Percentiles rank a stretch among this genome's conserved stretches.
phyloP scores from a whole-genome alignment of 2,888 invertebrate species.

The Patella caerulea region DNA sequence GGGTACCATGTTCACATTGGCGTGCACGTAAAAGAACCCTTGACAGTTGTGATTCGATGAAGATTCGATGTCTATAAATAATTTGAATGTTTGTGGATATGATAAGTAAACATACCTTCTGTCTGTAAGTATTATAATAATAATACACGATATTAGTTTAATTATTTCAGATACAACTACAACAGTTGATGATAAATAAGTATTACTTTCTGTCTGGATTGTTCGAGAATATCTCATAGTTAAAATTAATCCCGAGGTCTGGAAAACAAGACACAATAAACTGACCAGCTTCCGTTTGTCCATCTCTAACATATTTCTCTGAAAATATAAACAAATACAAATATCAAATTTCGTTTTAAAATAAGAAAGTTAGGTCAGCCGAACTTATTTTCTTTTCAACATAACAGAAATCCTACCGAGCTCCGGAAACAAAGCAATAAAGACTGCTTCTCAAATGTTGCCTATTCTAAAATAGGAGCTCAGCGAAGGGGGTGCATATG shows the following conservation, averaged over 20 bases:
- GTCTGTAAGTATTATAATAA: conserved; percentile 32
- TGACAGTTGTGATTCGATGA: neutral
- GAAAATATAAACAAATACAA: conserved; percentile 4
- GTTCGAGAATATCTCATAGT: conserved; percentile 70
- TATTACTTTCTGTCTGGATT: conserved; percentile 35
- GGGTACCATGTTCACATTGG: no score
- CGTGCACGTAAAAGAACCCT: neutral
- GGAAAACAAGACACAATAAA: conserved; percentile 69
- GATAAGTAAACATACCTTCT: conserved; percentile 29
- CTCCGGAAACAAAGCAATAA: no score
- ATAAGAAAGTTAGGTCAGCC: no score
- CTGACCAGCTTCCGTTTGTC: conserved; percentile 52
- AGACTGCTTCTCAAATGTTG: no score
- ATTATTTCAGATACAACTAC: conserved; percentile 67
- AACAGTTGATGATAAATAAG: conserved; percentile 59
- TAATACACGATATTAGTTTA: conserved; percentile 62
- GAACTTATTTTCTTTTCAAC: no score
- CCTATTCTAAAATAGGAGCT: no score
- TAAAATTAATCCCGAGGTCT: conserved; percentile 71
- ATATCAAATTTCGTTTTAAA: neutral
- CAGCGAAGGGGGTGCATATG: no score
- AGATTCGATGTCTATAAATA: neutral
- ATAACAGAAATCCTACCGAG: no score
- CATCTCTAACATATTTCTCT: conserved; percentile 31
- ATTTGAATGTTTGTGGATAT: neutral